Evolutionary conservation across 2,797 vertebrate genomes (phyloP), one percentile per base, ranked within the genome.

Genomic region (Chloroceryle inda): DNA sequence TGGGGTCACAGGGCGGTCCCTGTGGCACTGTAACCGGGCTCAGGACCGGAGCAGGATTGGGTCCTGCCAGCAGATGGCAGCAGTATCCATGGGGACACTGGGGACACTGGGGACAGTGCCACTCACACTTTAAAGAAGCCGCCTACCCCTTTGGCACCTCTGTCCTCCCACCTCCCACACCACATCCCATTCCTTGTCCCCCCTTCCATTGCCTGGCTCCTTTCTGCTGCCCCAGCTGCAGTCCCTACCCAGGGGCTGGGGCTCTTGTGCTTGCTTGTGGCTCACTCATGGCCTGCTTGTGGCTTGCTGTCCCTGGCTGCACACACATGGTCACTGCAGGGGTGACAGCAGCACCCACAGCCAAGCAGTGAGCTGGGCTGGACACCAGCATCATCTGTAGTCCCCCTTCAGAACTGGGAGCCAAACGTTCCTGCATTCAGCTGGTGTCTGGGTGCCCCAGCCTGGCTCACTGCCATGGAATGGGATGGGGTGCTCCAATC

Each of bases 41-140:
- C 67, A 67, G 89, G 85, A 78, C 42, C 20, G 2, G 40, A 72
- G 71, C 86, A 91, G 94, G 83, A 88, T 78, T 72, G 33, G 72
- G 33, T 91, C 59, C n/a, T 38, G 75, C 95, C 96, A 94, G 91
- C 87, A 97, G 96, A 91, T 96, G 96, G 96, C 96, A 97, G 96
- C 95, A 97, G 86, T 13, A 63, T 17, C 86, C 84, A 83, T 16
- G 71, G 81, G 71, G 91, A 86, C 85, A 52, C 20, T 20, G 85
- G 61, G 49, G 29, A 53, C 81, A 67, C 13, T 16, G 81, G 61
- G 71, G 85, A 66, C 82, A 52, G 61, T n/a, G 87, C 16, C 5
- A 1, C 35, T 56, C 52, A 0, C 3, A 4, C 38, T 20, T 26
- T 13, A 9, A 17, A 0, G 5, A 37, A 45, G 42, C 17, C 0